phyloP scores from a whole-genome alignment of 1,140 invertebrate species.

The Bursaphelenchus mucronatus region DNA sequence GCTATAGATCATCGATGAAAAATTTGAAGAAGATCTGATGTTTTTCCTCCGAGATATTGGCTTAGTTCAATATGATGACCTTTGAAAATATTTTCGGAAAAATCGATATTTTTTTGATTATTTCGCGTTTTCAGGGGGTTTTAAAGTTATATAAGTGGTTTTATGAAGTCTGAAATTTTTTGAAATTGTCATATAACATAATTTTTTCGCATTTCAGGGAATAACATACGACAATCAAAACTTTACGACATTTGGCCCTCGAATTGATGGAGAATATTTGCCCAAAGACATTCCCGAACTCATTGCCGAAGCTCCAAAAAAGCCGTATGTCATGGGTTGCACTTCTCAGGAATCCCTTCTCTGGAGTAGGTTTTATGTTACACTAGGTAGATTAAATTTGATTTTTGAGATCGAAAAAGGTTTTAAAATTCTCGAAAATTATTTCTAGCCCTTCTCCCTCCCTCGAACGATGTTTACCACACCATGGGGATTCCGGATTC shows the following conservation, averaged over 20 bases:
- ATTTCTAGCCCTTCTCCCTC: constrained; percentile 16
- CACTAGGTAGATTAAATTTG: not conserved
- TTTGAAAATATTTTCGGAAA: too few relatives aligned
- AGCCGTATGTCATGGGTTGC: constrained; percentile 32
- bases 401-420: not conserved
- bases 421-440: not conserved
- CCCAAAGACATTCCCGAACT: constrained; percentile 30
- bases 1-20: too few relatives aligned
- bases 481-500: constrained; percentile 19
- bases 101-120: too few relatives aligned
- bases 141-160: too few relatives aligned
- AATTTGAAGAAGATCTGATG: too few relatives aligned
- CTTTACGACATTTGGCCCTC: constrained; percentile 27
- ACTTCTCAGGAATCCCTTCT: constrained; percentile 26
- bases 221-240: constrained; percentile 23
- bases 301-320: constrained; percentile 28
- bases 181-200: too few relatives aligned
- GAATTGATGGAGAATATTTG: constrained; percentile 29
- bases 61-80: too few relatives aligned
- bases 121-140: too few relatives aligned
- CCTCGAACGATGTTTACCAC: constrained; percentile 9
- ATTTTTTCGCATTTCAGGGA: constrained; percentile 13
- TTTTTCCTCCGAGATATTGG: too few relatives aligned
- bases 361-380: constrained; percentile 20
- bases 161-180: too few relatives aligned